A percentile compares a stretch with the other conserved stretches of the same genome.
phyloP scores from a whole-genome alignment of 2,113 vertebrate genomes.

The Odontophorus gujanensis region DNA sequence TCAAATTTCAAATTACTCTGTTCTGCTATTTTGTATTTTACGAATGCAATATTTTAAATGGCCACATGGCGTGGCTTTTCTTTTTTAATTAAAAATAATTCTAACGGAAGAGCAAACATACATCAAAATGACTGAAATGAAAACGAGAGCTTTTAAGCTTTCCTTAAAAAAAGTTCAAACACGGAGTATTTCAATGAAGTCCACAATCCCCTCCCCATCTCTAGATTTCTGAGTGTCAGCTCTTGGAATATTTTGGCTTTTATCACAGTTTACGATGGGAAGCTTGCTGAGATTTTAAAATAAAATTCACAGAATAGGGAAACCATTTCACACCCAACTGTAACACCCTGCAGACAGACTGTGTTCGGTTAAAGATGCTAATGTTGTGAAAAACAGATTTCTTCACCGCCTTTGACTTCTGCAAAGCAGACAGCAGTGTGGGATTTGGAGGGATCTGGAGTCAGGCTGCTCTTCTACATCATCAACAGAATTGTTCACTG shows the following conservation, averaged over 20 bases:
- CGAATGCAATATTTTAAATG: background rate
- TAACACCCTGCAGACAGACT: constrained; percentile 6
- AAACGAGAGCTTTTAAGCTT: background rate
- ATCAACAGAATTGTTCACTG: background rate
- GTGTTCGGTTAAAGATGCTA: background rate
- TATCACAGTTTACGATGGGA: background rate
- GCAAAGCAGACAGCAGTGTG: background rate
- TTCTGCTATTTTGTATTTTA: background rate
- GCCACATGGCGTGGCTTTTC: background rate
- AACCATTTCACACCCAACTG: background rate
- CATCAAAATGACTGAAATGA: background rate
- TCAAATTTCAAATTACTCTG: background rate
- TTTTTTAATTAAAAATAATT: background rate
- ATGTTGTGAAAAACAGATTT: constrained; percentile 14
- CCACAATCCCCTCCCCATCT: background rate
- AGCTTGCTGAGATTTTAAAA: background rate
- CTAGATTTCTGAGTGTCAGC: background rate
- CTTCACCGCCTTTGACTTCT: background rate
- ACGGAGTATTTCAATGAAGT: background rate
- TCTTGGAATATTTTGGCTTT: background rate
- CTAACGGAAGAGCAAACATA: background rate
- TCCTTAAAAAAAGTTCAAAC: background rate
- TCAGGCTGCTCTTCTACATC: background rate
- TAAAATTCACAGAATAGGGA: background rate
- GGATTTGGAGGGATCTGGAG: background rate